Evolutionary conservation across 2,797 vertebrate genomes (phyloP).

Genomic region (Trematomus bernacchii): DNA sequence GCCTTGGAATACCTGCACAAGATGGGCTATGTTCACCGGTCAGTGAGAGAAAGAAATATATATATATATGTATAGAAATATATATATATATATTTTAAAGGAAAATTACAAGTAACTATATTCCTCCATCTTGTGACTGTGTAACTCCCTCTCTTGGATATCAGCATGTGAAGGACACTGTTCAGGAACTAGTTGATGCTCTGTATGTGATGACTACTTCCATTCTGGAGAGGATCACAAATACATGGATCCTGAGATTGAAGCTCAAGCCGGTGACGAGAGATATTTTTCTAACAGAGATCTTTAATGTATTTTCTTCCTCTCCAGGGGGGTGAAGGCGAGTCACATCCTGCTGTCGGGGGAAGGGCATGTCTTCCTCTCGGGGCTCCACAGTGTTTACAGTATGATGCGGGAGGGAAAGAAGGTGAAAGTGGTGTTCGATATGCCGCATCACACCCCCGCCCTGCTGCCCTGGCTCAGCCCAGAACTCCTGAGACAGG

Average conservation of each 20-base stretch:
- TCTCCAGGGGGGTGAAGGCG: constrained; percentile 93
- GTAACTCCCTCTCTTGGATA: too few relatives aligned
- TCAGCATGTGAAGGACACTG: too few relatives aligned
- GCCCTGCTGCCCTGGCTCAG: constrained; percentile 97
- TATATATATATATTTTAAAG: not conserved
- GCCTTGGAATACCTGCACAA: constrained; percentile 95
- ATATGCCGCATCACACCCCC: constrained; percentile 96
- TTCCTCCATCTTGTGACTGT: not conserved
- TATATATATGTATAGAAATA: too few relatives aligned
- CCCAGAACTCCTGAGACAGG: constrained; percentile 97
- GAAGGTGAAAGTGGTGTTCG: constrained; percentile 90
- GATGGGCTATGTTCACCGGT: constrained; percentile 98
- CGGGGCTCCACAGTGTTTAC: constrained; percentile 94
- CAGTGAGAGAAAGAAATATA: constrained; percentile 29
- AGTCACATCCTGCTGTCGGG: constrained; percentile 97
- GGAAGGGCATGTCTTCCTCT: constrained; percentile 94
- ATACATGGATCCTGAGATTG: too few relatives aligned
- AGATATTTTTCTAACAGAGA: too few relatives aligned
- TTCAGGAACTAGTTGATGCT: too few relatives aligned
- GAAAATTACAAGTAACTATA: not conserved
- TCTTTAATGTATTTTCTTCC: not conserved
- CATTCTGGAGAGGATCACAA: too few relatives aligned
- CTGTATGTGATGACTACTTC: too few relatives aligned
- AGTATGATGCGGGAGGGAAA: constrained; percentile 95
- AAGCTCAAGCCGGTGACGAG: too few relatives aligned